Evolutionary conservation across 2,113 vertebrate genomes (phyloP), one percentile per base, ranked within the genome.

Genomic region (Tetrao urogallus): DNA sequence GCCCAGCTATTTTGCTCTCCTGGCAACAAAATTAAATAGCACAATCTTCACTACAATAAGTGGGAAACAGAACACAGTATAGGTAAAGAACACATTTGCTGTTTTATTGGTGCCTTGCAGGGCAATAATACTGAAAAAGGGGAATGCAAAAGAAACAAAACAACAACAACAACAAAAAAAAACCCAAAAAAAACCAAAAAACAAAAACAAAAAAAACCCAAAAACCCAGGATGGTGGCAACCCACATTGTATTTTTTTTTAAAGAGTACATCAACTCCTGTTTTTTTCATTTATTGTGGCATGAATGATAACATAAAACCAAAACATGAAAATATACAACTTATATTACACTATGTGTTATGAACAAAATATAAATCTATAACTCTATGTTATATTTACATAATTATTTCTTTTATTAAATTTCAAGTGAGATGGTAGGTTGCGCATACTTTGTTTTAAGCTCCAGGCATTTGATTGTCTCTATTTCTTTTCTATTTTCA

Each of bases 281-380:
- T 43, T 98, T 99, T 98, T 94, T 86, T 97, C 95, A 94, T 96
- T 97, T 98, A 98, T 98, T 99, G 98, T 99, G 99, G 98, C 98
- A 99, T 99, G 99, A 98, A 99, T 99, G 99, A 98, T 99, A 99
- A 99, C 99, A 99, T 99, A 99, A 99, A 99, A 99, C 98, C 99
- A 98, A 98, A 98, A 98, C 99, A 99, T 98, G 99, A 99, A 98
- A 99, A 99, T 99, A 99, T 99, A 99, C 99, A 99, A 99, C 99
- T 99, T 99, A 99, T 99, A 99, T 99, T 99, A 99, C 99, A 99
- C 98, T 99, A 98, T 98, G 99, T 99, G 99, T 99, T 99, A 99
- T 99, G 99, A 99, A 99, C 99, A 99, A 99, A 99, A 99, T 99
- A 99, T 99, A 99, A 99, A 99, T 99, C 99, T 99, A 99, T 99